Percentiles rank a stretch among this genome's conserved stretches.
These are phyloP conservation scores for Ateles fusciceps DNA, from an alignment of 2,797 vertebrate genomes.

Conservation along the genomic window DNA sequence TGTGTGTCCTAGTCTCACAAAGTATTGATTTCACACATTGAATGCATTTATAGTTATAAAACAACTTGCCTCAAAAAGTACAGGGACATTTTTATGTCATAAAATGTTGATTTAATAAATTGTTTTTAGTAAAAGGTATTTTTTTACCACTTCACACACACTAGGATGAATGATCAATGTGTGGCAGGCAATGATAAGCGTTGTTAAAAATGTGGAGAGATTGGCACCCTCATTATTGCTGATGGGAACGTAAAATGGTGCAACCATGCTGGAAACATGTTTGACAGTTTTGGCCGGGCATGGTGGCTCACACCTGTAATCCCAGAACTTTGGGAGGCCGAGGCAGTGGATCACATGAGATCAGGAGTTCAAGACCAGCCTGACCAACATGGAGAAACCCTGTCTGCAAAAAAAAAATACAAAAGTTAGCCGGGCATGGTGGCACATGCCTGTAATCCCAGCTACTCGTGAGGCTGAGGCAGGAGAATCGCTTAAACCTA, in stretches of 20 bases:
- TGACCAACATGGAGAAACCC: too few relatives aligned
- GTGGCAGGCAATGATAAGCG: background rate
- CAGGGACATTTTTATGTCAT: background rate
- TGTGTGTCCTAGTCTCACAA: background rate
- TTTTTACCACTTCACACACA: background rate
- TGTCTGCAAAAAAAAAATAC: too few relatives aligned
- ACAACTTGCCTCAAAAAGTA: background rate
- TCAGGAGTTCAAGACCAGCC: too few relatives aligned
- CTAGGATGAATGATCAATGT: background rate
- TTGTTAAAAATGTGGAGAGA: background rate
- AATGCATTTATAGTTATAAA: constrained; percentile 24
- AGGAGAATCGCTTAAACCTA: too few relatives aligned
- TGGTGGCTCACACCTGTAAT: too few relatives aligned
- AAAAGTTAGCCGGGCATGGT: too few relatives aligned
- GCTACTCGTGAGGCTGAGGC: too few relatives aligned
- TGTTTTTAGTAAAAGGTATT: background rate
- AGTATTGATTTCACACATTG: constrained; percentile 15
- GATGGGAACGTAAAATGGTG: background rate
- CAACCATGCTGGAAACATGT: background rate
- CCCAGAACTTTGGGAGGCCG: too few relatives aligned
- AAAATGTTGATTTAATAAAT: constrained; percentile 23
- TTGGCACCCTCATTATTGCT: background rate
- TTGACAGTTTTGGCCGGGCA: background rate
- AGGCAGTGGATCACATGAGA: too few relatives aligned
- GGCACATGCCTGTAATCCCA: too few relatives aligned